These are phyloP conservation scores for Cladopsammia gracilis DNA, from an alignment of 64 coral and sea anemone genomes.

Conservation along the genomic window DNA sequence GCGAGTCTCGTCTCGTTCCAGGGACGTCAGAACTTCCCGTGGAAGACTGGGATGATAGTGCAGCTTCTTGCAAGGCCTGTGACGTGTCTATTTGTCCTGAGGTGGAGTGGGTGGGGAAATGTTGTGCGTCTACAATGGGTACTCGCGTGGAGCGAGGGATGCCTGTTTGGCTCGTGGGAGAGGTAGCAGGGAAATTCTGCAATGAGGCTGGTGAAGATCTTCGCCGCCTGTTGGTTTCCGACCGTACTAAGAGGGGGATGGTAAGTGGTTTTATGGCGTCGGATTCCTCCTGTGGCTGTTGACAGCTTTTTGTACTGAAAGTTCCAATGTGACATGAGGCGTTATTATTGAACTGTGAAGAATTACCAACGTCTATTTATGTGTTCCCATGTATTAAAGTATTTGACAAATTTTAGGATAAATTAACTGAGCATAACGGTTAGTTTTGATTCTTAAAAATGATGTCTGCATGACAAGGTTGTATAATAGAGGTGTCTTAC, in stretches of 20 bases:
- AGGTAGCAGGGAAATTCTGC: neutral
- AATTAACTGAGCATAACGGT: too few species aligned
- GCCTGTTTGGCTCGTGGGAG: neutral
- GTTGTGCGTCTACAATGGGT: neutral
- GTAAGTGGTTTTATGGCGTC: neutral
- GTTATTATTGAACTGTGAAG: too few species aligned
- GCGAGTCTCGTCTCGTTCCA: constrained; percentile 22
- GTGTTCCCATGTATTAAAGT: too few species aligned
- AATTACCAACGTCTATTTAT: too few species aligned
- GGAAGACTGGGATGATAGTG: neutral
- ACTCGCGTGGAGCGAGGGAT: neutral
- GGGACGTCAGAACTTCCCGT: neutral
- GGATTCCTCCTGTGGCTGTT: neutral
- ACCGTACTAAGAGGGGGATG: neutral
- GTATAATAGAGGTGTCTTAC: too few species aligned
- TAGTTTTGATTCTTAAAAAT: too few species aligned
- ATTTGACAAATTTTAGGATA: too few species aligned
- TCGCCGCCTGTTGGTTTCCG: neutral
- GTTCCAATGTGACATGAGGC: too few species aligned
- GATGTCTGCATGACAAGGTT: too few species aligned
- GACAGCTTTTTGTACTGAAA: too few species aligned
- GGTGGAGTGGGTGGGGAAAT: neutral
- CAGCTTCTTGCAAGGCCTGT: neutral
- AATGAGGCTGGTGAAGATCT: constrained; percentile 12
- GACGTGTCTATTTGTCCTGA: constrained; percentile 3